Base-by-base conservation (phyloP, 1,140 invertebrate species). In the Drosophila ercepeae region DNA sequence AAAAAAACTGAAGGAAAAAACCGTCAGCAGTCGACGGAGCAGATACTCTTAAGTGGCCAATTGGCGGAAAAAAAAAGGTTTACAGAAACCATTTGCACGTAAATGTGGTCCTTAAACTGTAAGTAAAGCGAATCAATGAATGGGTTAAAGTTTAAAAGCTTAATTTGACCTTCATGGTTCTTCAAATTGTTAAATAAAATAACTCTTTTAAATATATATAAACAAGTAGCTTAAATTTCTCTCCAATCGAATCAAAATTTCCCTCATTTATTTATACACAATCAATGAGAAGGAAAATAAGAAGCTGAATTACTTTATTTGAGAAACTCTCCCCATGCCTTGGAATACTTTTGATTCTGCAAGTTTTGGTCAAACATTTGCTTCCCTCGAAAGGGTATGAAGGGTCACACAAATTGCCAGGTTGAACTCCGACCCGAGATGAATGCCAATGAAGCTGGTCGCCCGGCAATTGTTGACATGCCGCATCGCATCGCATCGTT, bases 361-460 rank as follows among this genome's bases (percentile, higher is more conserved):
- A 11, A 18, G 19, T 9, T 54, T 4, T 16, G 0, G 7, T 14
- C 53, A 45, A 63, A 63, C 54, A 41, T 34, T 41, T 49, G 52
- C 36, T 21, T 41, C 11, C 25, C 36, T 21, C 19, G 25, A 14
- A 19, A 36, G 57, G 9, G 50, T 27, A 19, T 25, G 32, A 36
- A 23, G 13, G 29, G 9, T 67, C 36, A 16, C 36, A 13, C 36
- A 39, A 44, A 54, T 61, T 39, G 70, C 45, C 36, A 21, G 34
- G 13, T 36, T 53, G 34, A 64, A 48, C 45, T 13, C 27, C 58
- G 32, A 73, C 51, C 68, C 52, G 44, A 32, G 11, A 7, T 55
- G 60, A 74, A 73, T 74, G 52, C 52, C 55, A 75, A 74, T 75
- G 69, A 59, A 65, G 64, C 55, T 45, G 18, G 36, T 18, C 39